Evolutionary conservation across 2,888 invertebrate genomes (phyloP), one percentile per base, ranked within the genome.

Genomic region (Polymixis flavicincta): DNA sequence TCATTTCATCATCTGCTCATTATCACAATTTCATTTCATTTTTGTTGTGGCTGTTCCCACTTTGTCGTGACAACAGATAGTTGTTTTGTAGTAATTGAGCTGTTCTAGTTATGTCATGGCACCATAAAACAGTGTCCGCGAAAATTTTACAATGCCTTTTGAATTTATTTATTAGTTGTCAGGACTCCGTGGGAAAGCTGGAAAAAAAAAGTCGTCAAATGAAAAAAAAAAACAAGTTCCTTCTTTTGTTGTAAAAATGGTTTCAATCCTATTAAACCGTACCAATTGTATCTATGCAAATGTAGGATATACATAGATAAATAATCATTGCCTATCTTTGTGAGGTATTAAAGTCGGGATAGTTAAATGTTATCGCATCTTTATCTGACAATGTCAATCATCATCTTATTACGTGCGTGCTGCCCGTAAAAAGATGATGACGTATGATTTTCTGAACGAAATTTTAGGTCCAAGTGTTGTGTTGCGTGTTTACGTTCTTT

Each of bases 1-100:
- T 55, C 59, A 82, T 82, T 45, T 50, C 48, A 65, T 82, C 63
- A 65, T 48, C 45, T 42, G 25, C 63, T 65, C 68, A 76, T 57
- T 28, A 63, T 63, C 45, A 45, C 19, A 66, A 45, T 32, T 25
- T 13, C 25, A 57, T 37, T 8, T 32, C 45, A 54, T 25, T 54
- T 25, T 42, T 2, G 37, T 45, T 17, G 13, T 17, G 7, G 25
- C 3, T 48, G 11, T 28, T 42, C 71, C 37, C 54, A 54, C n/a
- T 55, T 22, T 61, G 54, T 42, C 11, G 48, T 61, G 37, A 78
- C 13, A 4, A 52, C 25, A 37, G 19, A 13, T 32, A 22, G 14
- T n/a, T 11, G 37, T 71, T 71, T n/a, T n/a, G 48, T 14, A 52
- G 6, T 65, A 54, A n/a, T 52, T 17, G 11, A 50, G 11, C 22